Percentiles rank a stretch among this genome's conserved stretches.
Evolutionary conservation across 1,140 invertebrate species (phyloP).

Genomic region (Ylistrum balloti): DNA sequence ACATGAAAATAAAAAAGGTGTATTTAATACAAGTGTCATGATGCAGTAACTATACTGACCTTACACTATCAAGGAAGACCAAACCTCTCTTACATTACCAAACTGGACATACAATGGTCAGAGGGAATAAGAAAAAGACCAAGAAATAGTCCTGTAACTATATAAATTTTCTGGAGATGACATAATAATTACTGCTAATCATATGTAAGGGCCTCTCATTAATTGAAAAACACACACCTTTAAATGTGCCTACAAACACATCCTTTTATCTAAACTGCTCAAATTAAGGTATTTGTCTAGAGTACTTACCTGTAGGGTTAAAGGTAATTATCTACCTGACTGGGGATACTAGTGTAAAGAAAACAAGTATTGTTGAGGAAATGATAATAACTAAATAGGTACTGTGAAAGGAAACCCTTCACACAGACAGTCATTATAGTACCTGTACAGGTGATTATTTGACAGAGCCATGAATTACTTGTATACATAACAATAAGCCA

Average conservation of each 20-base stretch:
- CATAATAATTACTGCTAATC: neutral
- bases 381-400: neutral
- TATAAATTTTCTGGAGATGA: neutral
- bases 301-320: neutral
- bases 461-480: neutral
- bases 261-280: neutral
- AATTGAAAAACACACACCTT: neutral
- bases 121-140: neutral
- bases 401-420: neutral
- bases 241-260: neutral
- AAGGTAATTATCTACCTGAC: neutral
- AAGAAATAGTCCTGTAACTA: neutral
- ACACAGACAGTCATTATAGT: neutral
- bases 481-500: neutral
- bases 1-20: too few species aligned
- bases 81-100: neutral
- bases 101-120: neutral
- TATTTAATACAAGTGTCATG: too few species aligned
- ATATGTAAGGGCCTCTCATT: neutral
- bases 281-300: neutral
- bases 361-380: neutral
- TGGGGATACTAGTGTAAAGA: neutral
- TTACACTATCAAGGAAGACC: neutral
- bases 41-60: neutral
- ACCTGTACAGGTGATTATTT: slow-evolving; percentile 10